A percentile compares a stretch with the other conserved stretches of the same genome.
These are phyloP conservation scores for Nemotelus pantherinus DNA, from an alignment of 2,888 invertebrate species.

Conservation along the genomic window DNA sequence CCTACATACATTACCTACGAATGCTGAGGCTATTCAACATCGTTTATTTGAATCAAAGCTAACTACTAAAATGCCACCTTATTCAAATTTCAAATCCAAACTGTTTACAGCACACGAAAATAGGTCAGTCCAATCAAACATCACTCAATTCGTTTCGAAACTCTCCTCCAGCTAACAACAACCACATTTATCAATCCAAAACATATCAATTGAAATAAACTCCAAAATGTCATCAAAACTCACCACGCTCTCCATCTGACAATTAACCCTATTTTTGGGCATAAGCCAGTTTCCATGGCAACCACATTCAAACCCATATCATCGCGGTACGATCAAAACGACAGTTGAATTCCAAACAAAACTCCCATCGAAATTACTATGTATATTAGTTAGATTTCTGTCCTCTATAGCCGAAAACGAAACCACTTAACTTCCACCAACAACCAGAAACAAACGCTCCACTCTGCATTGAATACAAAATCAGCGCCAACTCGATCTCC, in stretches of 20 bases:
- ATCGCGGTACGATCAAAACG: neutral
- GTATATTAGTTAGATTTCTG: neutral
- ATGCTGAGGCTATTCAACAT: too few relatives aligned
- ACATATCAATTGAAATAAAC: too few relatives aligned
- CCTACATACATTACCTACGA: too few relatives aligned
- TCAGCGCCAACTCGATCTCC: neutral
- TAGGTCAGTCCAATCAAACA: too few relatives aligned
- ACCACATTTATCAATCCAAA: too few relatives aligned
- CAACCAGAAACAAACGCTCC: neutral
- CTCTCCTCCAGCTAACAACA: too few relatives aligned
- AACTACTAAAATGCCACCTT: too few relatives aligned
- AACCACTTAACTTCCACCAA: conserved; percentile 7
- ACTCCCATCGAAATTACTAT: neutral
- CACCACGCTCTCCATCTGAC: neutral
- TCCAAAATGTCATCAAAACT: too few relatives aligned
- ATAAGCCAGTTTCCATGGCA: conserved; percentile 16
- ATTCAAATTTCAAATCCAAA: too few relatives aligned
- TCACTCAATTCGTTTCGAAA: too few relatives aligned
- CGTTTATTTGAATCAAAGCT: too few relatives aligned
- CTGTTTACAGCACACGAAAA: too few relatives aligned
- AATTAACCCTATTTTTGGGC: conserved; percentile 21
- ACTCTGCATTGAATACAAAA: conserved; percentile 1
- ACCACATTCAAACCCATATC: neutral
- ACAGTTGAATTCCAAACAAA: conserved; percentile 18
- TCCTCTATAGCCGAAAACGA: conserved; percentile 7